Evolutionary conservation across 2,797 vertebrate genomes (phyloP).

Genomic region (Clamator glandarius): DNA sequence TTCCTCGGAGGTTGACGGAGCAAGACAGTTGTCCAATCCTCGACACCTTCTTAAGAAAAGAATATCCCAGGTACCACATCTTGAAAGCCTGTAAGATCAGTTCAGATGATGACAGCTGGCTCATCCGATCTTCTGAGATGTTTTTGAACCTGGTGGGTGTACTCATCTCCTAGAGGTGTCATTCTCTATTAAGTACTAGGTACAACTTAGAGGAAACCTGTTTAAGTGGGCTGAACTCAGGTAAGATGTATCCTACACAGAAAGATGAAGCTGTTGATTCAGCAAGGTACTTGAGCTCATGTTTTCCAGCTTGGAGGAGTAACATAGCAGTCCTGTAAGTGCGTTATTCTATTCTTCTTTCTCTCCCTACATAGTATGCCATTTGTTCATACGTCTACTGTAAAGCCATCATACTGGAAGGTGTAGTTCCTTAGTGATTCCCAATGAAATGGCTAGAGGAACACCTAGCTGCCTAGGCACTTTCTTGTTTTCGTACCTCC

Average conservation of each 20-base stretch:
- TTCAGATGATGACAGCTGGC: neutral
- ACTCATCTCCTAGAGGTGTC: neutral
- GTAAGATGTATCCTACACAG: neutral
- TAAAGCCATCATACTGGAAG: neutral
- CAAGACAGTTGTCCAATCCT: neutral
- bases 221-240: neutral
- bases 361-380: neutral
- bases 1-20: neutral
- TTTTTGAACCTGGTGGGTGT: neutral
- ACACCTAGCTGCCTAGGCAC: neutral
- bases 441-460: neutral
- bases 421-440: neutral
- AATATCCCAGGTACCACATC: neutral
- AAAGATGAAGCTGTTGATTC: neutral
- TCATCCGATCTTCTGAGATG: neutral
- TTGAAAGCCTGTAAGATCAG: neutral
- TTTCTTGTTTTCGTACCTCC: neutral
- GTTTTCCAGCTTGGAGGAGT: neutral
- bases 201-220: neutral
- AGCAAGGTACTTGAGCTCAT: neutral
- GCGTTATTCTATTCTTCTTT: neutral
- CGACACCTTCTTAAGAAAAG: neutral
- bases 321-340: neutral
- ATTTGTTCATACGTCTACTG: neutral
- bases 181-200: neutral